Percentiles rank a stretch among this genome's conserved stretches.
Evolutionary conservation across 2,113 vertebrate species (phyloP).

Genomic region (Triplophysa siluroides): DNA sequence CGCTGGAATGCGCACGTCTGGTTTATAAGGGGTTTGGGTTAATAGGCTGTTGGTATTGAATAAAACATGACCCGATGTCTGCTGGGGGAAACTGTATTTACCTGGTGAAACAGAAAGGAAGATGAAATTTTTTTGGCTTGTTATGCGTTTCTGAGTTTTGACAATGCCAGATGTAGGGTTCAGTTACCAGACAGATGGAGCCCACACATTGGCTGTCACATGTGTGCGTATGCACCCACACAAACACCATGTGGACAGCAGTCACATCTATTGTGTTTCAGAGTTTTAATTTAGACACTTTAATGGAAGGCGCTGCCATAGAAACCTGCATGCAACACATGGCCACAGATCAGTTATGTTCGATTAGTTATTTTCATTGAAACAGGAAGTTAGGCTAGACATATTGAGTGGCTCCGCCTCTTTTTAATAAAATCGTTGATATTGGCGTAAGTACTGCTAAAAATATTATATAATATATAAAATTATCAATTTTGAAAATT

Average conservation of each 20-base stretch:
- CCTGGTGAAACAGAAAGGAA: background rate
- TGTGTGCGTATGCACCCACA: background rate
- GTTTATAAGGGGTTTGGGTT: background rate
- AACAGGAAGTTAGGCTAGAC: no score
- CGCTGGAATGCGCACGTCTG: background rate
- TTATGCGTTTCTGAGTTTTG: constrained; percentile 29
- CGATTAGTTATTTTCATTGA: no score
- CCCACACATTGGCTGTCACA: background rate
- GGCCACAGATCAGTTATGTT: no score
- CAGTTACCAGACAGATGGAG: constrained; percentile 3
- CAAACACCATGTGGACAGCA: background rate
- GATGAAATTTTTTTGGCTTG: background rate
- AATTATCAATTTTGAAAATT: no score
- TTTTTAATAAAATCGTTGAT: no score
- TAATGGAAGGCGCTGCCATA: background rate
- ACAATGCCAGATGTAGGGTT: constrained; percentile 23
- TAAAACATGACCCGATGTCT: constrained; percentile 29
- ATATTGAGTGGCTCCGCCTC: no score
- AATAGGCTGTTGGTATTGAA: background rate
- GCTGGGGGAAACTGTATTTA: background rate
- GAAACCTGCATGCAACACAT: background rate
- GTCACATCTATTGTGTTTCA: background rate
- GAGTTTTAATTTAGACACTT: background rate
- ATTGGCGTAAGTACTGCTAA: no score
- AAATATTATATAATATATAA: no score